Evolutionary conservation across 2,888 invertebrate species (phyloP), one percentile per base, ranked within the genome.

Genomic region (Fabriciana adippe): DNA sequence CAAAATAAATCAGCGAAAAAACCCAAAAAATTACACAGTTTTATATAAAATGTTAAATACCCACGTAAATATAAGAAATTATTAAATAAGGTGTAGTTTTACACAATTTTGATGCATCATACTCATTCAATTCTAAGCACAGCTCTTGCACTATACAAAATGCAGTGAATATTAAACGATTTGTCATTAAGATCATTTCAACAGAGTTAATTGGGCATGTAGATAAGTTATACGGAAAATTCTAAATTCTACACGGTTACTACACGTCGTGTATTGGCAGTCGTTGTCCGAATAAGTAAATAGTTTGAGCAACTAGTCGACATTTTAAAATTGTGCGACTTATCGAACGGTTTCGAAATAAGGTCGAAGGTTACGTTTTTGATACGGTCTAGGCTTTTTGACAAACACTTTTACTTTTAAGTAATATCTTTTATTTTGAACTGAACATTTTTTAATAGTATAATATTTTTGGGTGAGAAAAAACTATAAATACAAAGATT

Each of bases 211-310:
- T 68, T 69, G 66, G 57, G 50, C 69, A 67, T 65, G 69, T 71
- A 67, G 66, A 71, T 70, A 66, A 48, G 59, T 55, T 62, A 69
- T 62, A 56, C 69, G 69, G 73, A 67, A 72, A 72, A 72, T 64
- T 69, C 69, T 71, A 65, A 72, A 72, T 72, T 67, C 69, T 69
- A 56, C 51, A 45, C 66, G 64, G 66, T 72, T 76, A 72, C 73
- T 59, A 63, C 73, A 75, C 67, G 62, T 62, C 48, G 66, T 41
- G 35, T 66, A 69, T 69, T 69, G 68, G 70, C 71, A 76, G 75
- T 77, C 76, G 79, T 78, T 77, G 74, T 66, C 74, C 77, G 81
- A 84, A 83, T 84, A 81, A 78, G 80, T 77, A 82, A 82, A 79
- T 74, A 75, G 75, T 75, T 76, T 76, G 72, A 67, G 77, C 72